Conservation (phyloP, 2,797 vertebrate genomes). For the Ispidina picta region DNA sequence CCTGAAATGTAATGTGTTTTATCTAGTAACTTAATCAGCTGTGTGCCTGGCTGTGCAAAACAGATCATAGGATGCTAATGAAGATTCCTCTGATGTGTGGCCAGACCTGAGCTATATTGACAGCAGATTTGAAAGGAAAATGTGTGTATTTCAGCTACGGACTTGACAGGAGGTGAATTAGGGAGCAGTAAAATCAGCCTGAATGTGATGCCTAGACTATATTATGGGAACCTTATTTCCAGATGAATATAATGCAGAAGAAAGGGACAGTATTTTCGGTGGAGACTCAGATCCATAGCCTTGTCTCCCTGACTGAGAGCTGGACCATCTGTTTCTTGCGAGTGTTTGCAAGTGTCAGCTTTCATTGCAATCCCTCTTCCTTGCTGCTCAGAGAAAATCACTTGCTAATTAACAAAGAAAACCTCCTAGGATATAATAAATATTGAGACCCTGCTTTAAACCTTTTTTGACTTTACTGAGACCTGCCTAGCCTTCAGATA, state of each 20-base stretch:
- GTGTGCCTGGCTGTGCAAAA: background rate
- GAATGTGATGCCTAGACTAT: background rate
- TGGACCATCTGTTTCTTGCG: slow-evolving; percentile 2
- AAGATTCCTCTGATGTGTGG: background rate
- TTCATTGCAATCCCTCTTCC: background rate
- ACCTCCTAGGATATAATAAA: background rate
- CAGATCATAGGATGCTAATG: background rate
- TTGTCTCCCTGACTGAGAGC: background rate
- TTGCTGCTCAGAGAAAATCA: background rate
- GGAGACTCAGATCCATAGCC: background rate
- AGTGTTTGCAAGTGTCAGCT: background rate
- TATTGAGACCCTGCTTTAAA: background rate
- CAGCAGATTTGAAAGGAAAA: background rate
- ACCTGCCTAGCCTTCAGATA: background rate
- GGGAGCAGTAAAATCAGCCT: background rate
- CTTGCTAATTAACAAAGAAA: background rate
- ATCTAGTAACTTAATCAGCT: background rate
- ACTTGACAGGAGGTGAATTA: background rate
- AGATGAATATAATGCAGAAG: background rate
- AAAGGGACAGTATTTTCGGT: background rate
- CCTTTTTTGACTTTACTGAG: background rate
- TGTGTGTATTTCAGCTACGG: background rate
- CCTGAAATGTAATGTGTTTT: background rate
- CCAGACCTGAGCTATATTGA: background rate
- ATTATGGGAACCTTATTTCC: background rate